Base-by-base conservation (phyloP, 2,113 vertebrate genomes). In the Oostethus manadensis region DNA sequence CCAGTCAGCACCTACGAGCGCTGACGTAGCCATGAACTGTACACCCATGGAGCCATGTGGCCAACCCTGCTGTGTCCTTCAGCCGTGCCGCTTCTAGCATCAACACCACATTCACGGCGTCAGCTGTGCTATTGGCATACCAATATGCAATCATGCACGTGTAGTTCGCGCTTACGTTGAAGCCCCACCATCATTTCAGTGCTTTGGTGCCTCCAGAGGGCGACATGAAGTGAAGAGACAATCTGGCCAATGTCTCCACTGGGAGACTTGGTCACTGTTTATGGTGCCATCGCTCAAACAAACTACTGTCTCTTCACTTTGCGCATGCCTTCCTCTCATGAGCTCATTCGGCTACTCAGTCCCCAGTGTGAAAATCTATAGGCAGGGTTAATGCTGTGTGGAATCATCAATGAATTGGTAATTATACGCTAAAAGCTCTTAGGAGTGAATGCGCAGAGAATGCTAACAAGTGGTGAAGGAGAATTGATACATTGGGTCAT, bases 221-320 rank as follows among this genome's bases (percentile, higher is more conserved):
- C 66, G 73, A 71, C n/a, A 33, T 62, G 73, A 74, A 83, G 73
- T 60, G 11, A 71, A 60, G 70, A 68, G 75, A 73, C 56, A 60
- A 64, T 70, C 67, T 59, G 44, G 60, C 16, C 70, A 45, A 76
- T 66, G 72, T 55, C 50, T 87, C 85, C 78, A 71, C 38, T 3
- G 85, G 81, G 81, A 80, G 64, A 77, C 17, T 62, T 64, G 48
- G 40, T n/a, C 6, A n/a, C 65, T 9, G 33, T 58, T 70, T 65
- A 76, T 72, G 71, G 54, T 44, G 47, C 76, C 53, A 81, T 85
- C 66, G 48, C 67, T 81, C 82, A 85, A 70, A 74, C 73, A 66
- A 78, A 82, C 79, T 68, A 76, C 79, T 71, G 59, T 75, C 83
- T 72, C 81, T 71, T 68, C 26, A 23, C 59, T 47, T 56, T 43